These are phyloP conservation scores for Ellobius talpinus DNA, from an alignment of 2,113 vertebrate genomes.

Conservation along the genomic window DNA sequence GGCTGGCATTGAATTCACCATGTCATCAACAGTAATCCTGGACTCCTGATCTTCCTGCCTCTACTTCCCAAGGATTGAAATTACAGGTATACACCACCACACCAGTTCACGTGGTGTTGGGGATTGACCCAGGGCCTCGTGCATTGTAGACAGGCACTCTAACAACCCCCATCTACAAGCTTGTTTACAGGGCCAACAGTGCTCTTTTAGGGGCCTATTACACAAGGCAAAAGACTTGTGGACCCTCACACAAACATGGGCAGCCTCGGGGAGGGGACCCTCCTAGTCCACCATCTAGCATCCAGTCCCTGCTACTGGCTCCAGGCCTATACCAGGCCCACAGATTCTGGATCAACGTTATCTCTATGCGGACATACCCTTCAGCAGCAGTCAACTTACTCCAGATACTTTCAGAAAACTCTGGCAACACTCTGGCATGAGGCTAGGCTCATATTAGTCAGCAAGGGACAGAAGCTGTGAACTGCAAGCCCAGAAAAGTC, in stretches of 20 bases:
- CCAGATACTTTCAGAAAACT: background rate
- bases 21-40: background rate
- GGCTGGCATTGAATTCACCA: background rate
- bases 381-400: background rate
- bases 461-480: background rate
- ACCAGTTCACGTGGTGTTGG: background rate
- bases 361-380: background rate
- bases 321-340: background rate
- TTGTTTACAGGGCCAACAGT: background rate
- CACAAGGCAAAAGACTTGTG: background rate
- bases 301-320: background rate
- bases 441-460: background rate
- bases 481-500: constrained; percentile 52
- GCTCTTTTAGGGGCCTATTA: background rate
- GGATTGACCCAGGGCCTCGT: background rate
- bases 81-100: background rate
- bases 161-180: background rate
- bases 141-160: background rate
- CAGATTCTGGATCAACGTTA: background rate
- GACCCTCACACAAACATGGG: background rate
- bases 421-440: rapidly evolving
- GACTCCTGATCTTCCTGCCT: background rate
- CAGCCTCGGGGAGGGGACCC: background rate
- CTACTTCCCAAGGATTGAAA: background rate
- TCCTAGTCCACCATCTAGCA: no score